Conservation (phyloP, 2,113 vertebrate species). For the Osmerus mordax region DNA sequence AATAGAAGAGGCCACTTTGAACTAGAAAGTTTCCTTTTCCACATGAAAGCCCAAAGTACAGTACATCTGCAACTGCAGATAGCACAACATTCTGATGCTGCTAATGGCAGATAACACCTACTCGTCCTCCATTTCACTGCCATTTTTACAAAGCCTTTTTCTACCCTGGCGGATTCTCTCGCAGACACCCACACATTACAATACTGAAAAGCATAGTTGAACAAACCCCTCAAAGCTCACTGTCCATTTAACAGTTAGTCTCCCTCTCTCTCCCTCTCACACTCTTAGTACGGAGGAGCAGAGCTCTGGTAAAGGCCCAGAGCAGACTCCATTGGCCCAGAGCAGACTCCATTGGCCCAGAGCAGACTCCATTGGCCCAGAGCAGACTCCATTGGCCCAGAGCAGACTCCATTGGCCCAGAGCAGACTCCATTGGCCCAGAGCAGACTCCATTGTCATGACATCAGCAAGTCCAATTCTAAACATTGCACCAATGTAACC, state of each 20-base stretch:
- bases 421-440: too few species aligned
- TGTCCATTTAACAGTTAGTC: slow-evolving; percentile 1
- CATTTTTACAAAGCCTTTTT: slow-evolving; percentile 3
- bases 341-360: too few species aligned
- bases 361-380: too few species aligned
- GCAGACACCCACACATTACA: slow-evolving; percentile 22
- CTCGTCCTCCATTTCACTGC: slow-evolving; percentile 23
- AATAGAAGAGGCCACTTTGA: not conserved
- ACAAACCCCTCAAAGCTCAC: not conserved
- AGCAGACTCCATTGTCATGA: too few species aligned
- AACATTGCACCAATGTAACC: too few species aligned
- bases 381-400: too few species aligned
- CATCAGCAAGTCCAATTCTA: too few species aligned
- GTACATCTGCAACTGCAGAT: slow-evolving; percentile 29
- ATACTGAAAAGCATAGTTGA: not conserved
- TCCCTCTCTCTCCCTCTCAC: not conserved
- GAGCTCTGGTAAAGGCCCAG: too few species aligned
- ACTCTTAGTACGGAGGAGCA: too few species aligned
- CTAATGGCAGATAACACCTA: slow-evolving; percentile 49
- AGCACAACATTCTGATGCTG: slow-evolving; percentile 4
- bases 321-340: too few species aligned
- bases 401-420: too few species aligned
- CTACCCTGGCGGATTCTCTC: slow-evolving; percentile 2
- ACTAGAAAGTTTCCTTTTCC: not conserved
- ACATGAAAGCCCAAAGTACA: slow-evolving; percentile 13